Base-by-base conservation (phyloP, 2,113 vertebrate genomes). In the Donacobius atricapilla region DNA sequence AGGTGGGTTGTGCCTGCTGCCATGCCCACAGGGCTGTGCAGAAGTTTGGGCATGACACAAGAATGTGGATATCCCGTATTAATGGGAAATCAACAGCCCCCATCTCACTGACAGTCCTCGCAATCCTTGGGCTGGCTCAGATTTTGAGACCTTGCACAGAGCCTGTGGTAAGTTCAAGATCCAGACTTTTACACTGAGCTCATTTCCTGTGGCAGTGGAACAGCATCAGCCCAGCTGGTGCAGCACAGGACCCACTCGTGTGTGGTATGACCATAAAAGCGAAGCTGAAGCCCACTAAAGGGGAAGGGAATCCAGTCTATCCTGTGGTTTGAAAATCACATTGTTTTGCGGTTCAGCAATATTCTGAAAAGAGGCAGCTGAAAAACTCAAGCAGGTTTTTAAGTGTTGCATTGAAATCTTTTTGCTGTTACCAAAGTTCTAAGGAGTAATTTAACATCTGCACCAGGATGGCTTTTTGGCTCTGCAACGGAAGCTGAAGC, bases 291-390 rank as follows among this genome's bases (percentile, higher is more conserved):
- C 40, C 69, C 63, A 71, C 40, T 87, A 47, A 92, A 94, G 77
- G 3, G 15, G 69, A 92, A 96, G 83, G 77, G 93, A 89, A 87
- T 81, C 73, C 60, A 89, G 89, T 44, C 77, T 37, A 44, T 87
- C 44, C 60, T 87, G 87, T 71, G 91, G 83, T 89, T 84, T 93
- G 73, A 90, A 87, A 95, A 94, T 63, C 80, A 92, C 73, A 56
- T 11, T 84, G 83, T 30, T 87, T 71, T 94, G 77, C 70, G 87
- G 83, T 68, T 71, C 89, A 66, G 71, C 7, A 3, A 47, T 63
- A 47, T 28, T 57, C 21, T 81, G n/a, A 66, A 68, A 92, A 57
- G 20, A 94, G 42, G 39, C 72, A 95, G 54, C 64, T 35, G 42
- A 89, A 83, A 91, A 94, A 84, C 47, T 27, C 81, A 91, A 66